Evolutionary conservation across 2,797 vertebrate genomes (phyloP), one percentile per base, ranked within the genome.

Genomic region (Rhodeus uyekii): DNA sequence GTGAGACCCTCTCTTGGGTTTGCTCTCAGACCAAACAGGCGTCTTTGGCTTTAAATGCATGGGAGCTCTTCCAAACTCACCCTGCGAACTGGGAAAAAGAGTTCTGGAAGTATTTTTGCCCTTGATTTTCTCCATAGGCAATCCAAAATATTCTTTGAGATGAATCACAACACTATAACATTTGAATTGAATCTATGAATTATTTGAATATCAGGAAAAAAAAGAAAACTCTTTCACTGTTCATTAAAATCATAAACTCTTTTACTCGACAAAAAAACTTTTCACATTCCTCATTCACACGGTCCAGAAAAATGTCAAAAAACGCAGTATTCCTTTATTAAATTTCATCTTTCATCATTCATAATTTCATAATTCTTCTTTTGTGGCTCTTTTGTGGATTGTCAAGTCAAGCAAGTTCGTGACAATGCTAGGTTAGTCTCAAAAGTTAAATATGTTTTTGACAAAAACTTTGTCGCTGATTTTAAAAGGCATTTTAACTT

Each of bases 1-100:
- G 87, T 86, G 84, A 86, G 61, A 46, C 32, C 39, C 80, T 86
- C 84, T 83, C 77, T 76, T 29, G 77, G 82, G 82, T 78, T 53
- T 64, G 67, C 48, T 39, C 72, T 84, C 50, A 71, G 48, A 82
- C 55, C 73, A 69, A 63, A 72, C 13, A 65, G 32, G 44, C 0
- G 8, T 24, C 55, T 29, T 61, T 75, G 1, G 18, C 5, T 72
- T 24, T 48, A 19, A 48, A 64, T 73, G 32, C 10, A 48, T 13
- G 1, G 2, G 46, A 71, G 29, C 18, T 72, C 16, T 48, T 50
- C 29, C 44, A 3, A 3, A 50, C 29, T 73, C 48, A 55, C 34
- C 6, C 48, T 24, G 48, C 7, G 22, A 24, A 50, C 18, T 76
- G 53, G 27, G 38, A 60, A 61, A n/a, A 44, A 32, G 16, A 42